Percentiles rank a stretch among this genome's conserved stretches.
Evolutionary conservation across 2,113 vertebrate species (phyloP).

Genomic region (Toxostoma redivivum): DNA sequence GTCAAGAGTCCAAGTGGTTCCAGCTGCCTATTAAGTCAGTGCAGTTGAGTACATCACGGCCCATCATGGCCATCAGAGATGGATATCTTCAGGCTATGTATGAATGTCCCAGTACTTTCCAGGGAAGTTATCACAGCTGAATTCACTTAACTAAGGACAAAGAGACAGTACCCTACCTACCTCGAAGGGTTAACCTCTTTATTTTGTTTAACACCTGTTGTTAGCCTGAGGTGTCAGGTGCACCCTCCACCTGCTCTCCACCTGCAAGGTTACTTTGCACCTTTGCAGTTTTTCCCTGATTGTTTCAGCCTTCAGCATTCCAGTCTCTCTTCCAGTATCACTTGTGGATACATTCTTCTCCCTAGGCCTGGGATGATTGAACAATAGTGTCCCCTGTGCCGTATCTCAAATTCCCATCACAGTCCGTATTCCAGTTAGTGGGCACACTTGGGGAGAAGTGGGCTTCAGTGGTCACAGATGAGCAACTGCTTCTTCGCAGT

Average conservation of each 20-base stretch:
- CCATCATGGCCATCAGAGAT: neutral
- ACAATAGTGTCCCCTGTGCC: neutral
- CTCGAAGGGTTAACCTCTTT: no score
- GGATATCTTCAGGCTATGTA: neutral
- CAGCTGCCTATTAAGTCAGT: neutral
- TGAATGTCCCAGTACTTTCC: neutral
- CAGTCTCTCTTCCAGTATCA: neutral
- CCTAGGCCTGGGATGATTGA: neutral
- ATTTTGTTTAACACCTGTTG: neutral
- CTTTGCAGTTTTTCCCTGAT: neutral
- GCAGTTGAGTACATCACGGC: neutral
- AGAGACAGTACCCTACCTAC: neutral
- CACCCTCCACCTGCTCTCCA: neutral
- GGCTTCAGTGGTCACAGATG: fast-evolving
- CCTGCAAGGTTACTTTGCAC: neutral
- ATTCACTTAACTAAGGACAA: neutral
- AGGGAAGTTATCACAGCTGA: neutral
- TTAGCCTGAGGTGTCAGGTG: neutral
- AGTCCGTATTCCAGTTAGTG: neutral
- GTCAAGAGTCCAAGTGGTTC: neutral
- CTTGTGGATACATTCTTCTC: neutral
- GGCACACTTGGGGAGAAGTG: neutral
- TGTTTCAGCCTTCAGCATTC: neutral
- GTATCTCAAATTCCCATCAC: neutral
- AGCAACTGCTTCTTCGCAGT: neutral